These are phyloP conservation scores for Phrynocephalus forsythii DNA, from an alignment of 2,797 vertebrate species.

Conservation along the genomic window DNA sequence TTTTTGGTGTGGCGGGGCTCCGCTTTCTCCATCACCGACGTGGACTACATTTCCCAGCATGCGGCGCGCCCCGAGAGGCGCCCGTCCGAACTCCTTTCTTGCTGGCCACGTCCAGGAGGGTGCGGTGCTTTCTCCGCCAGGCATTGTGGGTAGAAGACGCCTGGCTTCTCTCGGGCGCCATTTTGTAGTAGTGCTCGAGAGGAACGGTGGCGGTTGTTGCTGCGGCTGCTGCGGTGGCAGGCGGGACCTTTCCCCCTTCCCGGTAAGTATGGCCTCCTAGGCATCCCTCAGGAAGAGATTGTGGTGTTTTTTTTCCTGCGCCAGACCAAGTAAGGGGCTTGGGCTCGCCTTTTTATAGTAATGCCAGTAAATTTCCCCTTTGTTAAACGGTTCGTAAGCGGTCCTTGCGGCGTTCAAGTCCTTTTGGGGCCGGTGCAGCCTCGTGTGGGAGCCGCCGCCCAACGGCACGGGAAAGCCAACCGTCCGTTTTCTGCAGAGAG, in stretches of 20 bases:
- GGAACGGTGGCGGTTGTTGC: conserved; percentile 1
- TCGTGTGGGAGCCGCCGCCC: no score
- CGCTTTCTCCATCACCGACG: no score
- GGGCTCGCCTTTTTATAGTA: no score
- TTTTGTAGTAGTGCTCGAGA: conserved; percentile 74
- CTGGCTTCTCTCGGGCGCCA: conserved; percentile 69
- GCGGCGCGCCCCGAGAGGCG: neutral
- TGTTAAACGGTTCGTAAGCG: no score
- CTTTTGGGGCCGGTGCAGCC: neutral
- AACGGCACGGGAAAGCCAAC: no score
- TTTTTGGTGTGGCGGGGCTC: no score
- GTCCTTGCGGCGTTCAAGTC: neutral
- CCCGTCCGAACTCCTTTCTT: neutral
- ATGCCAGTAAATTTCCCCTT: no score
- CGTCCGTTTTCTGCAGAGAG: neutral
- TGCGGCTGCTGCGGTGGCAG: neutral
- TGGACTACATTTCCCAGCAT: conserved; percentile 64
- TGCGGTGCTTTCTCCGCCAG: neutral
- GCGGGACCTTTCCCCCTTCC: neutral
- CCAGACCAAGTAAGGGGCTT: neutral
- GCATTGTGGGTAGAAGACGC: conserved; percentile 79
- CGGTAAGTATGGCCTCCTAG: neutral
- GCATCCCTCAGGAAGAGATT: neutral
- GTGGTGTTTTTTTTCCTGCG: neutral
- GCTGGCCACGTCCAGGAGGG: conserved; percentile 61